Conservation (phyloP, 53 echinoderm and acorn worm species). For the Luidia sarsii region DNA sequence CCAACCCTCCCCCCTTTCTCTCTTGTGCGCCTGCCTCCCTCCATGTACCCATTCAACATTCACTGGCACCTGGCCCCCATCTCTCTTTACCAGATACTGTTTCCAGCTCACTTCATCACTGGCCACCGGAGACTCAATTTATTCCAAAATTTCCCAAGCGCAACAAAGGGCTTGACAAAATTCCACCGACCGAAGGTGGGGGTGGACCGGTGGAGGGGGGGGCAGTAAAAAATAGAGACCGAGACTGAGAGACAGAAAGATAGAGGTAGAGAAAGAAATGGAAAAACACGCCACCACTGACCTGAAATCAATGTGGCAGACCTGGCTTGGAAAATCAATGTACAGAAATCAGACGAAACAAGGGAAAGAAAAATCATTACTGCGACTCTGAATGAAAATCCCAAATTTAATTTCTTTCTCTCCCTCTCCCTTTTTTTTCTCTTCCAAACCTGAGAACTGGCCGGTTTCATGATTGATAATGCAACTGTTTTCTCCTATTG, state of each 20-base stretch:
- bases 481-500: not conserved
- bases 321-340: not conserved
- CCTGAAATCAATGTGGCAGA: not conserved
- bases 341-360: not conserved
- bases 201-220: not conserved
- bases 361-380: not conserved
- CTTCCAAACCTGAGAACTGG: not conserved
- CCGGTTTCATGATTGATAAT: not conserved
- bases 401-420: too few relatives aligned
- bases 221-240: not conserved
- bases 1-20: too few relatives aligned
- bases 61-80: slow-evolving; percentile 23
- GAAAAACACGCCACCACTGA: not conserved
- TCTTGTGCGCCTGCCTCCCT: too few relatives aligned
- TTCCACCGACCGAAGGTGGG: too few relatives aligned
- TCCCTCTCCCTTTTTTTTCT: not conserved
- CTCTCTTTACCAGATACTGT: slow-evolving; percentile 28
- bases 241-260: too few relatives aligned
- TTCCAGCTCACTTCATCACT: slow-evolving; percentile 25
- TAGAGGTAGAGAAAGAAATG: not conserved
- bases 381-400: not conserved
- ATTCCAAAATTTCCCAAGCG: not conserved
- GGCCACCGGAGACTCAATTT: slow-evolving; percentile 18
- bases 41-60: slow-evolving; percentile 6
- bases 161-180: too few relatives aligned